Conservation (phyloP, 2,797 vertebrate genomes). For the Cottoperca gobio region DNA sequence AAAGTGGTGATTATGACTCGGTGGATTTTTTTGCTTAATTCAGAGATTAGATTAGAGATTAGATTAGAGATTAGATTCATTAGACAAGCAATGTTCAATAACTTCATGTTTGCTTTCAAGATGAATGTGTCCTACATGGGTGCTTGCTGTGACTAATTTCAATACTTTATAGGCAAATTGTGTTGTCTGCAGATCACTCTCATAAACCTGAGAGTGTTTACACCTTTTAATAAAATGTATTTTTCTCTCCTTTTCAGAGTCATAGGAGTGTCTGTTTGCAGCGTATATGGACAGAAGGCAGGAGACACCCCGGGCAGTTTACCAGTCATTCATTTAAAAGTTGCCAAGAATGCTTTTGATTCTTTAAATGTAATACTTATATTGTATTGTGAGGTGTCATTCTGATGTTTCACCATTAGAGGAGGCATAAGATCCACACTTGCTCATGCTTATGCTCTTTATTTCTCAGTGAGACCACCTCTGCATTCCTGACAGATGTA, state of each 20-base stretch:
- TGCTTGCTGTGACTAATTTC: conserved; percentile 33
- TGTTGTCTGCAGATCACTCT: conserved; percentile 14
- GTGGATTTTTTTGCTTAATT: conserved; percentile 8
- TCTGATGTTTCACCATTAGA: conserved; percentile 66
- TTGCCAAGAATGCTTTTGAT: neutral
- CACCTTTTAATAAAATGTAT: conserved; percentile 9
- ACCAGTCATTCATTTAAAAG: conserved; percentile 8
- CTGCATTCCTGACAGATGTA: conserved; percentile 1
- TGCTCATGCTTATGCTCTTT: neutral
- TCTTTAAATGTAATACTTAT: neutral
- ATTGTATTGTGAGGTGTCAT: conserved; percentile 5
- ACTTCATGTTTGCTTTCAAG: conserved; percentile 9
- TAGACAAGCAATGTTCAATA: neutral
- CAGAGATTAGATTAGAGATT: conserved; percentile 27
- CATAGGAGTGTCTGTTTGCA: neutral
- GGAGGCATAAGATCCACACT: conserved; percentile 41
- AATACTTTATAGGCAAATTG: conserved; percentile 31
- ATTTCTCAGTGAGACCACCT: neutral
- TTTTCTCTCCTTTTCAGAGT: conserved; percentile 5
- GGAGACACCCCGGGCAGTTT: neutral
- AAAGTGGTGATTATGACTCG: neutral
- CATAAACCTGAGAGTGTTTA: conserved; percentile 6
- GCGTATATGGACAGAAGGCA: neutral
- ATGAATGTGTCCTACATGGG: conserved; percentile 21
- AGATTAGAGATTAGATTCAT: too few species aligned